phyloP scores from a whole-genome alignment of 1,140 invertebrate species.

The Daktulosphaira vitifoliae region DNA sequence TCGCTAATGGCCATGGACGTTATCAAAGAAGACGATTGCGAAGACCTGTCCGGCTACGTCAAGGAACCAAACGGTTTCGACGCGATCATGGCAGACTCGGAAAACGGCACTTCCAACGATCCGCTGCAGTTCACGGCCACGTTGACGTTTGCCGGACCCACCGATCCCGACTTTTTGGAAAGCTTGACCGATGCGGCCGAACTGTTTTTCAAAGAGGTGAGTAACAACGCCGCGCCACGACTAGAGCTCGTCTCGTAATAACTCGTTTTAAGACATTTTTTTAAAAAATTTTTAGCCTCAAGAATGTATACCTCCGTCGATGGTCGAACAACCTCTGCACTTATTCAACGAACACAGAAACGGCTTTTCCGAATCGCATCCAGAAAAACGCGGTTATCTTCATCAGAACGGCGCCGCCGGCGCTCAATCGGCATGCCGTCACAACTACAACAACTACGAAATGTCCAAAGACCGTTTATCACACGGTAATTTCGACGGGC shows the following conservation, averaged over 20 bases:
- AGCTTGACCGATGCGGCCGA: slow-evolving; percentile 64
- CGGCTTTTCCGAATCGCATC: slow-evolving; percentile 3
- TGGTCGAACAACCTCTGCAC: slow-evolving; percentile 54
- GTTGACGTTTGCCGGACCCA: slow-evolving; percentile 63
- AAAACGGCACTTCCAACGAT: slow-evolving; percentile 62
- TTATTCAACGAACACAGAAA: slow-evolving; percentile 57
- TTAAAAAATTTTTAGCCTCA: slow-evolving; percentile 35
- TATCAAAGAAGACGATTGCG: slow-evolving; percentile 58
- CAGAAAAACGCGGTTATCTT: slow-evolving; percentile 11
- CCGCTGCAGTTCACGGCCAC: slow-evolving; percentile 72
- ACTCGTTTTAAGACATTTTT: background rate
- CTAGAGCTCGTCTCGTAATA: background rate
- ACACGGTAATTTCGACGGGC: slow-evolving; percentile 35
- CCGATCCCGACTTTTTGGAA: slow-evolving; percentile 63
- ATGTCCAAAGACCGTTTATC: slow-evolving; percentile 44
- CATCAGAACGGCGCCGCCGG: slow-evolving; percentile 1
- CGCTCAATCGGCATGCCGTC: slow-evolving; percentile 34
- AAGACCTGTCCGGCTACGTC: slow-evolving; percentile 61
- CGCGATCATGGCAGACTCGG: slow-evolving; percentile 70
- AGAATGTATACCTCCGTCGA: slow-evolving; percentile 47
- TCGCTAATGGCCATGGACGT: slow-evolving; percentile 65
- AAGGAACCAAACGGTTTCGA: slow-evolving; percentile 53
- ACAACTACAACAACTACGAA: slow-evolving; percentile 33
- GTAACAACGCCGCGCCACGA: too few relatives aligned
- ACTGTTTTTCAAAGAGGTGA: slow-evolving; percentile 53